Evolutionary conservation across 2,797 vertebrate species (phyloP), one percentile per base, ranked within the genome.

Genomic region (Psittacula echo): DNA sequence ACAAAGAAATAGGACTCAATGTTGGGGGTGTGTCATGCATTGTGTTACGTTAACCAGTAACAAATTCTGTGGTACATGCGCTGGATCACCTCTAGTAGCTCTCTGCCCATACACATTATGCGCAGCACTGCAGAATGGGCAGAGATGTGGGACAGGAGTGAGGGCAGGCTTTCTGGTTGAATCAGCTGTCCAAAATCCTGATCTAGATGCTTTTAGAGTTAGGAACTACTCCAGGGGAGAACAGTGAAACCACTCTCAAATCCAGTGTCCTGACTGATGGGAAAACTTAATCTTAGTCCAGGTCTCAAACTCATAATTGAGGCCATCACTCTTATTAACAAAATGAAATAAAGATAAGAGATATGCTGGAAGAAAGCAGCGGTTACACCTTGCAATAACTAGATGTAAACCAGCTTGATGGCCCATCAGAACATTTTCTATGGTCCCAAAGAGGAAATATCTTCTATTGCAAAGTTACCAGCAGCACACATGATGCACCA

Each of bases 101-200:
- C 23, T 76, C 14, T 77, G 74, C 18, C 37, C 15, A 32, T 16
- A 51, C 37, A 17, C 2, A 8, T 22, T 37, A 37, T 6, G 21
- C 56, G 34, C 20, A 48, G 32, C 0, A 0, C 44, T n/a, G 29
- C 39, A 86, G 32, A 41, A 84, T 4, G 10, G 23, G 27, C 29
- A 45, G 41, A 84, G 39, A n/a, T 30, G 21, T 17, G 30, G 32
- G 21, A 26, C 45, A 68, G 44, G 32, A 54, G n/a, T 45, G 30
- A 66, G 9, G n/a, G 13, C 6, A 75, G 41, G 15, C 3, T 73
- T 91, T 90, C 42, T 66, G 27, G 9, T 47, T 62, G 53, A 56
- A 68, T 5, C 19, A 89, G 44, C 15, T 54, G 18, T 48, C 41
- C 26, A 61, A 86, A 91, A 30, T 17, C 11, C 42, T 81, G 32